phyloP scores from a whole-genome alignment of 2,888 invertebrate species.

The Pyralis farinalis region DNA sequence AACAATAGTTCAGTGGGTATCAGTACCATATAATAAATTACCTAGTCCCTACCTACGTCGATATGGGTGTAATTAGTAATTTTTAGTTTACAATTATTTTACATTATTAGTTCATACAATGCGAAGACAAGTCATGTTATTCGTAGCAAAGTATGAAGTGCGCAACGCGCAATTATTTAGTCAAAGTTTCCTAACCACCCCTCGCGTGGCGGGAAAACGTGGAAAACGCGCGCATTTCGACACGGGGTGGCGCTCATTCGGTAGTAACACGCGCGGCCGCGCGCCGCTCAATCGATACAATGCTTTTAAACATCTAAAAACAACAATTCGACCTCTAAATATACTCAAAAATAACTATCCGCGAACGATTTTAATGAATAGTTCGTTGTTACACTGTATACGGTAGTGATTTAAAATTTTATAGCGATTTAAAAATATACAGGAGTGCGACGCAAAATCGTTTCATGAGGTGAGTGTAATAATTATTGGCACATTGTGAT shows the following conservation, averaged over 20 bases:
- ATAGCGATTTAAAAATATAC: conserved; percentile 20
- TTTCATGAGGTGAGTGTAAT: conserved; percentile 60
- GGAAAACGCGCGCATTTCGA: conserved; percentile 72
- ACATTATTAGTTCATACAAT: too few relatives aligned
- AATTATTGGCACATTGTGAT: conserved; percentile 71
- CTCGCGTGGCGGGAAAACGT: conserved; percentile 56
- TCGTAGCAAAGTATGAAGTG: conserved; percentile 34
- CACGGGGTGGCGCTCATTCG: conserved; percentile 54
- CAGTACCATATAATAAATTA: too few relatives aligned
- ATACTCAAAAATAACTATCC: conserved; percentile 1
- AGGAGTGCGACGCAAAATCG: conserved; percentile 57
- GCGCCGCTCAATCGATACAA: conserved; percentile 70
- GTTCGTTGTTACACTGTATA: background rate
- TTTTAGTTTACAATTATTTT: too few relatives aligned
- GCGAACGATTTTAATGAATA: background rate
- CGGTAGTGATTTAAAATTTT: conserved; percentile 17
- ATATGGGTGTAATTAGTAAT: too few relatives aligned
- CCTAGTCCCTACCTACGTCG: too few relatives aligned
- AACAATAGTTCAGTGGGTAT: too few relatives aligned
- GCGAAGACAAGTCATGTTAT: background rate
- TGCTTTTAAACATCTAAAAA: conserved; percentile 33
- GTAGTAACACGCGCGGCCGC: conserved; percentile 59
- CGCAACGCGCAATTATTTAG: conserved; percentile 31
- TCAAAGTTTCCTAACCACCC: conserved; percentile 35
- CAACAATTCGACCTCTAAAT: conserved; percentile 26